Evolutionary conservation across 2,113 vertebrate species (phyloP), one percentile per base, ranked within the genome.

Genomic region (Phaethornis superciliosus): DNA sequence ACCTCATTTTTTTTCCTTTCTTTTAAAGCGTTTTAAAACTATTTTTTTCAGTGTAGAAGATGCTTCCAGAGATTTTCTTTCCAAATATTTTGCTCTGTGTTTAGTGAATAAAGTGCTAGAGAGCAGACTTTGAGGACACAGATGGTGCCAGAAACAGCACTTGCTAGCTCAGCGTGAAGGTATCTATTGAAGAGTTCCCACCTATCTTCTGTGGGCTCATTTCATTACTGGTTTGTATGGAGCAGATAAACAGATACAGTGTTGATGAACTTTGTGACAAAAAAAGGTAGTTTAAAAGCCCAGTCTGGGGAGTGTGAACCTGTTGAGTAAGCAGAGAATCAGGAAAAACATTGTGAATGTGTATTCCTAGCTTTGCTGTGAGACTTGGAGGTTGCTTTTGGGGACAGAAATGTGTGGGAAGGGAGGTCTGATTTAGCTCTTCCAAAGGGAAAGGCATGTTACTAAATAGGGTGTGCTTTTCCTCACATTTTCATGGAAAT

Each of bases 151-250:
- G 88, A 93, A 96, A 77, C 68, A 81, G 85, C 82, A 59, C 92
- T 96, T 93, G 95, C 93, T 96, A 85, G 87, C 93, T 94, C 94
- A 94, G 94, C 81, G 91, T 87, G 69, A 94, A 95, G 84, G 85
- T 95, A 89, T 63, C 68, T 89, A 75, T 76, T 77, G 68, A 77
- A 92, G 85, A 60, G 88, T 94, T 95, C 81, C 88, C 90, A 88
- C 89, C 92, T 86, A 63, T 65, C 74, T 90, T 87, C 81, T 89
- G 55, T 80, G 54, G 59, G 85, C 32, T 93, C 91, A 81, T 90
- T 93, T 91, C 93, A 68, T 90, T 91, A 89, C 70, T 2, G 0
- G 68, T 91, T 91, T 95, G 62, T 70, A 55, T 52, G 81, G 70
- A 93, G 60, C 59, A 67, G 64, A 71, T 72, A 83, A 94, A 91